Base-by-base conservation (phyloP, 1,140 invertebrate species). In the Eurosta solidaginis region DNA sequence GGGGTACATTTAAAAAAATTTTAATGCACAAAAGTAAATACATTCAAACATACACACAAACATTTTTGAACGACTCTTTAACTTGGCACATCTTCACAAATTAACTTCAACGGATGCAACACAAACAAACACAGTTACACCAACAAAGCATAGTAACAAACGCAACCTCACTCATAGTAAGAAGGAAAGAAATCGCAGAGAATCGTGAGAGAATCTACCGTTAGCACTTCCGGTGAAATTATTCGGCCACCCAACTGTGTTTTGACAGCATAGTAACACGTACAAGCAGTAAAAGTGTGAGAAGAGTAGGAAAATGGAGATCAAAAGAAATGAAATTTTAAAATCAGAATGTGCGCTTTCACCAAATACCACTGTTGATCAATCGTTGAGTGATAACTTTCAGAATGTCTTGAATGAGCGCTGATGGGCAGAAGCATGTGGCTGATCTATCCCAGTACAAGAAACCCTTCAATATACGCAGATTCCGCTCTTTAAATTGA, bases 61-160 rank as follows among this genome's bases (percentile, higher is more conserved):
- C 36, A 40, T n/a, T n/a, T n/a, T n/a, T n/a, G n/a, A n/a, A n/a
- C n/a, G n/a, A 68, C 33, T 25, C 52, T 36, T 9, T 40, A 17
- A 40, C 59, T 68, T 36, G 59, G 33, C 33, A 42, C 36, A 36
- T 68, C 36, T 33, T 9, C 33, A 68, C 59, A 36, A 40, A 68
- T 68, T 68, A 68, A 68, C 59, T 36, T 68, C 33, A 40, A 68
- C 59, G 59, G 33, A 68, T 40, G 59, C 17, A 54, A 27, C 20
- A 54, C 50, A 52, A 22, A 20, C 36, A n/a, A 29, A 59, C 12
- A 59, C 33, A 14, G 59, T 68, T n/a, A n/a, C n/a, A n/a, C n/a
- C n/a, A n/a, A 68, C 59, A 68, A 40, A 68, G 59, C 33, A 40
- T 20, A 68, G 22, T 68, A 68, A 40, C 27, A n/a, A n/a, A n/a